These are phyloP conservation scores for Iphiclides podalirius DNA, from an alignment of 2,888 invertebrate species.

Conservation along the genomic window DNA sequence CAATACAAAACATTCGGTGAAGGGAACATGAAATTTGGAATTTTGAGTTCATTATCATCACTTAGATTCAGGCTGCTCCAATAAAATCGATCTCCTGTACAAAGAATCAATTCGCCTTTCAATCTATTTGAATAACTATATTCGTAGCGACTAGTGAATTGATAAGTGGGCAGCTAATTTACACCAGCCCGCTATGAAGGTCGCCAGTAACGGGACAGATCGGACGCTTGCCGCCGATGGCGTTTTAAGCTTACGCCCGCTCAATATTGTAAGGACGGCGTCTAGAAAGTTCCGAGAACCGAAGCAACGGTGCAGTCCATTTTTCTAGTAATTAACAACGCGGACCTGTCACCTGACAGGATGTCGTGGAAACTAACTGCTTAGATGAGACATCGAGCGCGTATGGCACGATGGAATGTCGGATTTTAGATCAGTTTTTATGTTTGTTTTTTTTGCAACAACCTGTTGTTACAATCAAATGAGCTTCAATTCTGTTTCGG, in stretches of 20 bases:
- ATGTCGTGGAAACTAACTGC: conserved; percentile 24
- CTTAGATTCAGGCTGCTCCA: too few relatives aligned
- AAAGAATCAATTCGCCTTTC: too few relatives aligned
- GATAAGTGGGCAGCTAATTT: conserved; percentile 15
- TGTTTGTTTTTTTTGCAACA: neutral
- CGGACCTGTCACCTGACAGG: conserved; percentile 7
- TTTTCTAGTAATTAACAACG: conserved; percentile 35
- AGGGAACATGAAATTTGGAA: too few relatives aligned
- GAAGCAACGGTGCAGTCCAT: conserved; percentile 32
- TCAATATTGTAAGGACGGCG: conserved; percentile 30
- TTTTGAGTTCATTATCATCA: too few relatives aligned
- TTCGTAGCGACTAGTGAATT: too few relatives aligned
- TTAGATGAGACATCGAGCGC: neutral
- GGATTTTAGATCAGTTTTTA: conserved; percentile 1
- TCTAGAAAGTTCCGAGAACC: conserved; percentile 32
- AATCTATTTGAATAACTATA: too few relatives aligned
- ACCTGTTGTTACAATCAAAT: neutral
- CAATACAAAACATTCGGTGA: too few relatives aligned
- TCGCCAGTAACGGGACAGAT: conserved; percentile 31
- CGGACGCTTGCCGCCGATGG: conserved; percentile 14
- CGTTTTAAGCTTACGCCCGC: too few relatives aligned
- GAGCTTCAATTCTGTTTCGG: neutral
- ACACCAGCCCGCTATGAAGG: conserved; percentile 32
- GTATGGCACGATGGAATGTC: conserved; percentile 2
- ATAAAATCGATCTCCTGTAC: too few relatives aligned